Percentiles rank a stretch among this genome's conserved stretches.
phyloP scores from a whole-genome alignment of 2,797 vertebrate genomes.

The Otus scops region DNA sequence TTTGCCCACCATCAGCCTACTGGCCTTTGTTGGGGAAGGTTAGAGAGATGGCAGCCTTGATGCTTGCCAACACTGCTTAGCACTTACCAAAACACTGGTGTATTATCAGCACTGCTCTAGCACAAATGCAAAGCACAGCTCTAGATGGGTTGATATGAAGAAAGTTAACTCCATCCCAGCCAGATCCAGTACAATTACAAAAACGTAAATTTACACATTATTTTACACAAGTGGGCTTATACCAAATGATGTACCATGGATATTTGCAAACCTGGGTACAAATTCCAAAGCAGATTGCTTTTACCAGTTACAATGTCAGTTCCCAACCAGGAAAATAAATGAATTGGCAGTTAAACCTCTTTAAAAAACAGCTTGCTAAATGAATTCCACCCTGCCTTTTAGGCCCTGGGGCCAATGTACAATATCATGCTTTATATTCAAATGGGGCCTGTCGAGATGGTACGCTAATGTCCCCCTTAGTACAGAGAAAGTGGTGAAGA shows the following conservation, averaged over 20 bases:
- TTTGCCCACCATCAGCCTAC: not conserved
- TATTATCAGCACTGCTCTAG: not conserved
- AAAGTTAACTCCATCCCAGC: not conserved
- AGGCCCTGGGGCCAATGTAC: not conserved
- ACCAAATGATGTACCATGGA: not conserved
- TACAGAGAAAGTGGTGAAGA: not conserved
- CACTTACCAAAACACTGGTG: not conserved
- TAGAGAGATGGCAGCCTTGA: not conserved
- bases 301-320: constrained; percentile 25
- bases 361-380: not conserved
- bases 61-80: not conserved
- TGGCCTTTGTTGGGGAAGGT: not conserved
- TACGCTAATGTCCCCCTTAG: not conserved
- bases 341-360: constrained; percentile 39
- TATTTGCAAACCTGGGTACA: constrained; percentile 4
- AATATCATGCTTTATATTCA: not conserved
- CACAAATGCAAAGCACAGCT: not conserved
- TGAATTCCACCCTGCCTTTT: not conserved
- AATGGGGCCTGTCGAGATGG: not conserved
- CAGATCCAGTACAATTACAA: not conserved
- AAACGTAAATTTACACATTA: not conserved
- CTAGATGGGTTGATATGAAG: not conserved
- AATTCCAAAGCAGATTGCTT: constrained; percentile 41
- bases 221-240: constrained; percentile 1
- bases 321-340: constrained; percentile 35